Base-by-base conservation (phyloP, 2,888 invertebrate genomes). In the Blastobasis lacticolella region DNA sequence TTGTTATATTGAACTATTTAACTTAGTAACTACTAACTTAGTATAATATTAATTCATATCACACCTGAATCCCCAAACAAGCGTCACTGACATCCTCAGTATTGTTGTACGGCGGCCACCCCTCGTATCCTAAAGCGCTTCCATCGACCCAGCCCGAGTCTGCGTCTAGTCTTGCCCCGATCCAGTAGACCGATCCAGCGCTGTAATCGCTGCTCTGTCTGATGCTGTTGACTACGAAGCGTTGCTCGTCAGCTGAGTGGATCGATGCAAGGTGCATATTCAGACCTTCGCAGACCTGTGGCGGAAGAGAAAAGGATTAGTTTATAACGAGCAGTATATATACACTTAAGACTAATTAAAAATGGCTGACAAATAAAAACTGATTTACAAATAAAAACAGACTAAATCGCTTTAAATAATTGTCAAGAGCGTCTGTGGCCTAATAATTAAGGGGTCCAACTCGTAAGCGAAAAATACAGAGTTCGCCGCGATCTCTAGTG, bases 141-240 rank as follows among this genome's bases (percentile, higher is more conserved):
- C 92, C 91, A 74, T 94, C 94, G 9, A 89, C 82, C 94, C 94
- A 94, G 82, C 90, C 67, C 37, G 84, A 67, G 54, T 69, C 68
- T 23, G 66, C 67, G 7, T 57, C 65, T 41, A 90, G 69, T 10
- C 69, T 71, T 3, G 91, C 93, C 0, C 94, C 94, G 23, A 94
- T 85, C 94, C 94, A 94, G 82, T 94, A 94, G 52, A 93, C 88
- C 4, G 92, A 88, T 56, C 92, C 92, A 54, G 93, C 92, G 69
- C 92, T 90, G 78, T 94, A 94, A 62, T 94, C 94, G 48, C 90
- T 88, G 66, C 91, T 91, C 69, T 91, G 91, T 45, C 94, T 86
- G 54, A 94, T 92, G 56, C 91, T 92, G 9, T 91, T 82, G 5
- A 92, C 91, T 23, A 94, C 87, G 73, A 94, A 94, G 50, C 90